Conservation (phyloP, 2,888 invertebrate genomes). For the Pasiphila rectangulata region DNA sequence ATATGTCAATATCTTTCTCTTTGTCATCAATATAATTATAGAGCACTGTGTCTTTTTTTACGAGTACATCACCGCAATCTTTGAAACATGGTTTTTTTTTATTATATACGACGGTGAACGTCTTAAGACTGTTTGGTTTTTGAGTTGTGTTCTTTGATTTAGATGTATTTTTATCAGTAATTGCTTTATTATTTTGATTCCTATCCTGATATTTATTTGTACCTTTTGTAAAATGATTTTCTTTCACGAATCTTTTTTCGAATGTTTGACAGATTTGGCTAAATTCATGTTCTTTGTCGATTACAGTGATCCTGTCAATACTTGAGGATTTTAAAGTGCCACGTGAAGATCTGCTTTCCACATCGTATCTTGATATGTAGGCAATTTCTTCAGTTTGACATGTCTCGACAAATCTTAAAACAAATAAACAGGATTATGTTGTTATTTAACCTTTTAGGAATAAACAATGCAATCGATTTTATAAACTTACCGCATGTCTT, state of each 20-base stretch:
- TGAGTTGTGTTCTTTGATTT: constrained; percentile 19
- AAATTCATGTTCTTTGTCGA: constrained; percentile 51
- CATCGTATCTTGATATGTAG: constrained; percentile 57
- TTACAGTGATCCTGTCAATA: constrained; percentile 64
- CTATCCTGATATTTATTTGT: constrained; percentile 21
- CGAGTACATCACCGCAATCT: constrained; percentile 18
- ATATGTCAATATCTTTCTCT: no score
- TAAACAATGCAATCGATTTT: background rate
- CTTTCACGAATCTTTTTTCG: constrained; percentile 33
- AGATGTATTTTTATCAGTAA: constrained; percentile 13
- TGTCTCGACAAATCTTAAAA: constrained; percentile 59
- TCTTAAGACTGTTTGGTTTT: constrained; percentile 19
- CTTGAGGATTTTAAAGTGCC: constrained; percentile 54
- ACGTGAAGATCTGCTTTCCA: constrained; percentile 42
- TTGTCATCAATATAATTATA: no score
- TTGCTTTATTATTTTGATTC: constrained; percentile 17
- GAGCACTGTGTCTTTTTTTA: constrained; percentile 4
- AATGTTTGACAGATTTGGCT: constrained; percentile 37
- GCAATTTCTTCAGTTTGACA: constrained; percentile 62
- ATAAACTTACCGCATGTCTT: constrained; percentile 49
- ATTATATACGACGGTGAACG: constrained; percentile 9
- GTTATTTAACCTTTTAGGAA: no score
- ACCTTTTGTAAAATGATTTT: constrained; percentile 29
- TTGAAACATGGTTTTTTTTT: constrained; percentile 9
- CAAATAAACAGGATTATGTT: background rate